These are phyloP conservation scores for Poecilia picta DNA, from an alignment of 2,797 vertebrate species.

Conservation along the genomic window DNA sequence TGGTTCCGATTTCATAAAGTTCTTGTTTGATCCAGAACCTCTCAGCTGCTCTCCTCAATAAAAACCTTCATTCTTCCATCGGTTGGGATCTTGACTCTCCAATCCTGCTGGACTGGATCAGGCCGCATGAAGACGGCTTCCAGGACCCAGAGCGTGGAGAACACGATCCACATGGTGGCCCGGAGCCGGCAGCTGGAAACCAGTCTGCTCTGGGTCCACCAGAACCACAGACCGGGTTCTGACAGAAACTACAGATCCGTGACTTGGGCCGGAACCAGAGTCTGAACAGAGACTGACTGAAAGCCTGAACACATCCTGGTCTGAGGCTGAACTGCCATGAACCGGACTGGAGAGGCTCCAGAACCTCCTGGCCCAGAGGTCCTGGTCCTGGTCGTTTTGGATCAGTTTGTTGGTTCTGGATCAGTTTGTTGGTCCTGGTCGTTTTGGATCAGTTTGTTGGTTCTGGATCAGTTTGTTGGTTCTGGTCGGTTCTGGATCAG, in stretches of 20 bases:
- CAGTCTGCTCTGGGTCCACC: background rate
- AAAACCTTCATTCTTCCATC: no score
- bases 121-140: background rate
- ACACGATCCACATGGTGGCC: conserved; percentile 5
- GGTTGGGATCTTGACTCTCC: no score
- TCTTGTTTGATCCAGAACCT: no score
- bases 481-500: no score
- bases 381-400: no score
- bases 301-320: conserved; percentile 12
- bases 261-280: conserved; percentile 2
- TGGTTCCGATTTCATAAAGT: no score
- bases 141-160: conserved; percentile 15
- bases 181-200: background rate
- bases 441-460: no score
- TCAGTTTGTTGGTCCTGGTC: no score
- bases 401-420: no score
- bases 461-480: no score
- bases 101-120: background rate
- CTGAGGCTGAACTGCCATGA: background rate
- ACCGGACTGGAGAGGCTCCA: no score
- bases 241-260: conserved; percentile 19
- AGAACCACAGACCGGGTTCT: background rate
- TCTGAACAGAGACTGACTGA: conserved; percentile 10
- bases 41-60: background rate
- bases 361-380: no score